Evolutionary conservation across 2,797 vertebrate species (phyloP), one percentile per base, ranked within the genome.

Genomic region (Aythya fuligula): DNA sequence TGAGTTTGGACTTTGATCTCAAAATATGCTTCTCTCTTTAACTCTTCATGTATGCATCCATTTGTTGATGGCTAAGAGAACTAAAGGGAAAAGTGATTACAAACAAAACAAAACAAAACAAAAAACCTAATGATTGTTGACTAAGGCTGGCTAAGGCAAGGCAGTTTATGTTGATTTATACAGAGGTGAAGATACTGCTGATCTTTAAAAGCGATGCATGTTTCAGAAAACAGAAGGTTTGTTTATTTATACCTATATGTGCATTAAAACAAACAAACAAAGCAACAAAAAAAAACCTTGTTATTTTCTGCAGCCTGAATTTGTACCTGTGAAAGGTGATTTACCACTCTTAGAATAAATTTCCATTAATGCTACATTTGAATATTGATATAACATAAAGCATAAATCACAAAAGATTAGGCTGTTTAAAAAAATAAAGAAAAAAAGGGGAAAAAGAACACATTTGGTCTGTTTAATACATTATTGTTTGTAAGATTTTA

Each of bases 391-490:
- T 14, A 71, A 2, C 6, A 39, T 24, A 11, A 74, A 56, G 10
- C 10, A 45, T 56, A 85, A 73, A 61, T 62, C 20, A 57, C 7
- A 30, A 62, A 82, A 69, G 11, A 47, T 6, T 36, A 62, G 4
- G 1, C 10, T 7, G 11, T 27, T 49, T 34, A 45, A 85, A 7
- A 49, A 87, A 47, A 13, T 2, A 69, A 88, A 58, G 16, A 57
- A 85, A 84, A 92, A 17, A 56, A 1, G 0, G 1, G 1, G 0
- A 1, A 2, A 6, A 6, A 9, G 27, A 61, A 9, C 24, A 41
- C 56, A 19, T 75, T 75, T 49, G 10, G 2, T 36, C 17, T 56
- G 9, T 70, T 91, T 70, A 74, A 62, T 34, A 2, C 3, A 13
- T 69, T 61, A 14, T 17, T 75, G 2, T 65, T 78, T 91, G 36